Base-by-base conservation (phyloP, 2,113 vertebrate genomes). In the Cebus imitator region DNA sequence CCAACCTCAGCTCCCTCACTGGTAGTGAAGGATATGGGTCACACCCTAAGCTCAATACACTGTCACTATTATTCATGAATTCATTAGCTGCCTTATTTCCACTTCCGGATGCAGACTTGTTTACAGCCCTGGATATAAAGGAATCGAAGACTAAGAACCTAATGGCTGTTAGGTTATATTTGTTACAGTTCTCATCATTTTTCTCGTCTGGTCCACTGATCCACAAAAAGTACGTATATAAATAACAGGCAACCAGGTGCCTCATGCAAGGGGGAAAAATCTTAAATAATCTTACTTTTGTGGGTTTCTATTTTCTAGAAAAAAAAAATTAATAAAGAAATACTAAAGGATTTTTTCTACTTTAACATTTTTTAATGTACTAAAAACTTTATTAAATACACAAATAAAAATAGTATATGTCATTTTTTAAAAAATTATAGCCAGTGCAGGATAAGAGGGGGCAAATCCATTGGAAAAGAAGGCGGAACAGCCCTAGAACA, bases 341-440 rank as follows among this genome's bases (percentile, higher is more conserved):
- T 61, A 70, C 27, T 75, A 76, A 95, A 79, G 37, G 52, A 76
- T 73, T 43, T 73, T 93, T 95, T 75, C 82, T 61, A 30, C 80
- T 89, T 87, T 78, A 40, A 70, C 23, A 32, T 70, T 68, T 72
- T 90, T 64, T 73, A 95, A 68, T 85, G 8, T 14, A 43, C 58
- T 64, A 82, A 27, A 72, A 84, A 43, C 21, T 70, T 73, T 61
- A 83, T 35, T 37, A 92, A 82, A 18, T 50, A 25, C 40, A 78
- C 72, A 87, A 80, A 76, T 76, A 82, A 21, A 66, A 78, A 57
- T 75, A 23, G 14, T 32, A 5, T 32, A 80, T 1, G 17, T 32
- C 20, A 12, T 18, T 87, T 85, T 55, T 43, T 12, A 70, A 72
- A 64, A 61, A 20, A 37, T 18, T 35, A 50, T 0, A 79, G 68